These are phyloP conservation scores for Leptobrachium ailaonicum DNA, from an alignment of 2,113 vertebrate genomes.

Conservation along the genomic window DNA sequence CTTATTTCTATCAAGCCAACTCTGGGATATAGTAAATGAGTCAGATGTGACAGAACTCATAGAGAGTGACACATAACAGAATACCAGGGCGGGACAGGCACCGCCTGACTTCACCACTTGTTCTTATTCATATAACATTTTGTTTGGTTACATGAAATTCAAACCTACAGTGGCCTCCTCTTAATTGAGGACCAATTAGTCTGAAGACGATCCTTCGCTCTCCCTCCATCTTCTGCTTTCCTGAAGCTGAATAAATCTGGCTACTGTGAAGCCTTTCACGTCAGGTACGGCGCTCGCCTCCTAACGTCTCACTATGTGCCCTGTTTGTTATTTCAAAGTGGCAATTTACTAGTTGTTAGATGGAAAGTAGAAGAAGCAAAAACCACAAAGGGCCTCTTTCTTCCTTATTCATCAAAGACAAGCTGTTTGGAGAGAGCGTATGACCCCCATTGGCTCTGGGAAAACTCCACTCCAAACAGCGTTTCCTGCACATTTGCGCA, in stretches of 20 bases:
- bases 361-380: constrained; percentile 61
- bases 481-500: not conserved
- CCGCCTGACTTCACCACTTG: constrained; percentile 54
- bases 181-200: constrained; percentile 33
- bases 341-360: constrained; percentile 67
- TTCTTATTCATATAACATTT: constrained; percentile 59
- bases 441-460: not conserved
- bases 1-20: not conserved
- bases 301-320: constrained; percentile 53
- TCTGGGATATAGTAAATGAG: rapidly evolving
- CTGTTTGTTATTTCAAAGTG: constrained; percentile 67
- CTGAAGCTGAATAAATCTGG: constrained; percentile 27
- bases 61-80: constrained; percentile 56
- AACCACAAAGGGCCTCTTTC: constrained; percentile 62
- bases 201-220: constrained; percentile 34
- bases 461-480: constrained; percentile 8
- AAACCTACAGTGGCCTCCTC: constrained; percentile 56
- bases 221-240: not conserved
- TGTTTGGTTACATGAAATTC: constrained; percentile 60
- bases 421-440: constrained; percentile 55
- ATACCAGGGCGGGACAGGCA: constrained; percentile 50
- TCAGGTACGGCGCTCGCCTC: constrained; percentile 37
- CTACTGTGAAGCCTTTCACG: constrained; percentile 53
- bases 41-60: constrained; percentile 37
- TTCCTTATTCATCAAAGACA: constrained; percentile 62